A percentile compares a stretch with the other conserved stretches of the same genome.
These are phyloP conservation scores for Silvanus unidentatus DNA, from an alignment of 2,888 invertebrate genomes.

Conservation along the genomic window DNA sequence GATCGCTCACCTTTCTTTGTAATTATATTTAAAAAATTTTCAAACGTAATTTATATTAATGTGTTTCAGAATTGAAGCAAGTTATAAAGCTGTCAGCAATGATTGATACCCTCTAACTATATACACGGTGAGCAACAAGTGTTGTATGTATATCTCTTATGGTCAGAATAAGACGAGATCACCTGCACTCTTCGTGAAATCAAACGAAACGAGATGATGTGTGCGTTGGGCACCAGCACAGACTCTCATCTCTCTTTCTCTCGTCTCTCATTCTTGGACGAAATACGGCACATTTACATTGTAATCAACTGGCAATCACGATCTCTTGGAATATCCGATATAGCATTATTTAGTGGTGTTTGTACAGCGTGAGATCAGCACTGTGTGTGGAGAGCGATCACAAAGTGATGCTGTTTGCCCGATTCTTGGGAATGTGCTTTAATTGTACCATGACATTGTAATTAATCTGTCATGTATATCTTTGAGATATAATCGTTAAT, in stretches of 20 bases:
- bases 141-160: neutral
- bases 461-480: conserved; percentile 18
- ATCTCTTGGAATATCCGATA: conserved; percentile 12
- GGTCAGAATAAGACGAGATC: conserved; percentile 6
- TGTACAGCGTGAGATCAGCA: conserved; percentile 17
- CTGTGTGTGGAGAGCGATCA: no score
- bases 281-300: conserved; percentile 26
- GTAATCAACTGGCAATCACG: conserved; percentile 34
- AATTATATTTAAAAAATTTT: conserved; percentile 38
- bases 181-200: conserved; percentile 16
- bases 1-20: conserved; percentile 30
- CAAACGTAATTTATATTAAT: conserved; percentile 39
- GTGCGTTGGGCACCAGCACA: no score
- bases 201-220: conserved; percentile 5
- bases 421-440: conserved; percentile 14
- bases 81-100: conserved; percentile 40
- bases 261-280: conserved; percentile 12
- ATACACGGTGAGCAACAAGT: conserved; percentile 27
- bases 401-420: conserved; percentile 8
- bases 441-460: conserved; percentile 17
- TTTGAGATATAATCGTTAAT: conserved; percentile 3
- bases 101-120: conserved; percentile 39
- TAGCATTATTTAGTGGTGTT: conserved; percentile 17
- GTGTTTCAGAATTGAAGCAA: conserved; percentile 37
- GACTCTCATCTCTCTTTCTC: no score